Conservation (phyloP, 2,113 vertebrate species). For the Eudyptes chrysolophus region DNA sequence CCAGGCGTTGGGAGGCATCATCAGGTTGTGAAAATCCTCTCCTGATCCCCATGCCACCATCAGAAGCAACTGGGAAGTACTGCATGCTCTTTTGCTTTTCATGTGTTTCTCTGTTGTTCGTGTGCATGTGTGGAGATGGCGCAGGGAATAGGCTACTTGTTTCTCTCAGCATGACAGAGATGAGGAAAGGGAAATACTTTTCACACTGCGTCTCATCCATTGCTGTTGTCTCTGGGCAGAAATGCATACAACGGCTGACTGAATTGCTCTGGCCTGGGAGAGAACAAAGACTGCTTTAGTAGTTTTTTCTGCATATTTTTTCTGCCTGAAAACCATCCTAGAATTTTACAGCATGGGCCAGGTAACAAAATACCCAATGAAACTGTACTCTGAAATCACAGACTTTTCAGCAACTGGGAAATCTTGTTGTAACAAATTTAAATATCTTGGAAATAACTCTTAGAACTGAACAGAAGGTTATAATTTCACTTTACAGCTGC, state of each 20-base stretch:
- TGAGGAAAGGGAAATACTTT: not conserved
- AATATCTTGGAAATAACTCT: not conserved
- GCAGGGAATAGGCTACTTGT: not conserved
- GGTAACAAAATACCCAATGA: not conserved
- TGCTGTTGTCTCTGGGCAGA: not conserved
- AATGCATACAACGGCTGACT: not conserved
- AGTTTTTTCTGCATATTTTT: not conserved
- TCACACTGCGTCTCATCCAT: not conserved
- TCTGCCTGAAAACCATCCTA: not conserved
- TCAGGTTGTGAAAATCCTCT: not conserved
- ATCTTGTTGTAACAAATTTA: not conserved
- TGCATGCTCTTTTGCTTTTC: not conserved
- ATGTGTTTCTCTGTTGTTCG: not conserved
- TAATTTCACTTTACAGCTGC: not conserved
- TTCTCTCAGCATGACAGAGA: not conserved
- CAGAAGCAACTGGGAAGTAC: not conserved
- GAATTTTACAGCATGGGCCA: not conserved
- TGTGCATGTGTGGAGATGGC: not conserved
- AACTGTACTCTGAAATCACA: not conserved
- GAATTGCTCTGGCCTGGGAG: not conserved
- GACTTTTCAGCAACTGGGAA: not conserved
- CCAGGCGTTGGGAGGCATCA: not conserved
- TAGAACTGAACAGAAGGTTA: not conserved
- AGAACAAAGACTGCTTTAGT: not conserved
- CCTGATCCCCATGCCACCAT: no score